phyloP scores from a whole-genome alignment of 2,797 vertebrate species.

The Urophycis tenuis region DNA sequence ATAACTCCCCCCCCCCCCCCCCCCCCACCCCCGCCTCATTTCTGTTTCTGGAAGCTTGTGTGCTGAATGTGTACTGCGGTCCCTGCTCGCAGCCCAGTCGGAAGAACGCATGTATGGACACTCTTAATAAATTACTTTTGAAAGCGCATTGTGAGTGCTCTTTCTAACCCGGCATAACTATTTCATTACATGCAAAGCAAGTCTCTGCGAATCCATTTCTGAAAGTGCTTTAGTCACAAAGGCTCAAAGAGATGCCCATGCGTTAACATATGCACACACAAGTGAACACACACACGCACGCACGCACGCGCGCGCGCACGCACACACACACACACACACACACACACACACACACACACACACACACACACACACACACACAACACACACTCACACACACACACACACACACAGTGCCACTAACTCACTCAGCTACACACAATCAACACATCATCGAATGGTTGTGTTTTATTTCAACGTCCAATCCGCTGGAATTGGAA shows the following conservation, averaged over 20 bases:
- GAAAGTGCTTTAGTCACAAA: slow-evolving; percentile 2
- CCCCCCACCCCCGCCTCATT: no score
- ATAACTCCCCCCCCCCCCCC: no score
- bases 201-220: slow-evolving; percentile 23
- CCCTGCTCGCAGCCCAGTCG: slow-evolving; percentile 37
- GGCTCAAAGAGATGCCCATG: no score
- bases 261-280: neutral
- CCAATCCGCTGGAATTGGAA: neutral
- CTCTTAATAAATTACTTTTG: slow-evolving; percentile 44
- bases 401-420: neutral
- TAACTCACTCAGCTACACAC: neutral
- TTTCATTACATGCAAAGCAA: slow-evolving; percentile 30
- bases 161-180: slow-evolving; percentile 25
- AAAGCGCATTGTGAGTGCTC: slow-evolving; percentile 32
- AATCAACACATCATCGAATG: neutral
- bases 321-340: no score
- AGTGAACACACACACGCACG: neutral
- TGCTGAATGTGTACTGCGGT: slow-evolving; percentile 47
- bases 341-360: no score
- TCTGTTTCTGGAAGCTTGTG: slow-evolving; percentile 31
- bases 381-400: neutral
- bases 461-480: neutral
- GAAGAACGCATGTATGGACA: slow-evolving; percentile 48
- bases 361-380: neutral
- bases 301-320: no score